Percentiles rank a stretch among this genome's conserved stretches.
These are phyloP conservation scores for Megamerina dolium DNA, from an alignment of 2,888 invertebrate species.

Conservation along the genomic window DNA sequence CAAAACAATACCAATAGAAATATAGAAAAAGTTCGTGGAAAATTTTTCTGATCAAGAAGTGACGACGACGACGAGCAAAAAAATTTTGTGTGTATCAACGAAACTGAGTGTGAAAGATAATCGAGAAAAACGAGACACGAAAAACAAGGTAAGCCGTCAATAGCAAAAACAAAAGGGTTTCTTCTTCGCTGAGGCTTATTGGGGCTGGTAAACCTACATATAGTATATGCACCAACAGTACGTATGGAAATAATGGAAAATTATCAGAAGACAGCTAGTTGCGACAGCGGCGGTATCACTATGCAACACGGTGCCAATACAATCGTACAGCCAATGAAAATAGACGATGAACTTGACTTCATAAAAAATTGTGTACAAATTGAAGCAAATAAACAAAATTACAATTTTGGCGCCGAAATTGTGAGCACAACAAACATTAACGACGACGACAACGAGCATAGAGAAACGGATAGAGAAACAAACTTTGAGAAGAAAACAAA, in stretches of 20 bases:
- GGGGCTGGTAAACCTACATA: no score
- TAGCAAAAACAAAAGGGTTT: constrained; percentile 16
- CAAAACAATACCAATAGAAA: no score
- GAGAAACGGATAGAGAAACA: constrained; percentile 17
- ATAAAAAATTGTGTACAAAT: no score
- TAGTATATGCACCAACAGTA: no score
- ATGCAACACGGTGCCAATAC: no score
- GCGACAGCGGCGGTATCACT: no score
- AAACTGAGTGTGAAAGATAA: constrained; percentile 35
- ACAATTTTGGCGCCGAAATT: constrained; percentile 45
- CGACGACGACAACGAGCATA: constrained; percentile 14
- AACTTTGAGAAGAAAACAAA: constrained; percentile 19
- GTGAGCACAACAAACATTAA: constrained; percentile 25
- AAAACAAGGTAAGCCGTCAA: constrained; percentile 20
- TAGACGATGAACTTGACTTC: no score
- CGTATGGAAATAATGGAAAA: constrained; percentile 43
- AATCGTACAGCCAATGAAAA: no score
- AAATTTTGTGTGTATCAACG: constrained; percentile 45
- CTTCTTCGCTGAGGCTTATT: constrained; percentile 13
- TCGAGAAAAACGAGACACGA: constrained; percentile 28
- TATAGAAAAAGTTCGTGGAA: no score
- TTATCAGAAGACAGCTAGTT: constrained; percentile 32
- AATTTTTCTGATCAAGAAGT: no score
- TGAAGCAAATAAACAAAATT: no score
- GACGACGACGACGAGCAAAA: constrained; percentile 22